phyloP scores from a whole-genome alignment of 2,113 vertebrate genomes.

The Neoarius graeffei region DNA sequence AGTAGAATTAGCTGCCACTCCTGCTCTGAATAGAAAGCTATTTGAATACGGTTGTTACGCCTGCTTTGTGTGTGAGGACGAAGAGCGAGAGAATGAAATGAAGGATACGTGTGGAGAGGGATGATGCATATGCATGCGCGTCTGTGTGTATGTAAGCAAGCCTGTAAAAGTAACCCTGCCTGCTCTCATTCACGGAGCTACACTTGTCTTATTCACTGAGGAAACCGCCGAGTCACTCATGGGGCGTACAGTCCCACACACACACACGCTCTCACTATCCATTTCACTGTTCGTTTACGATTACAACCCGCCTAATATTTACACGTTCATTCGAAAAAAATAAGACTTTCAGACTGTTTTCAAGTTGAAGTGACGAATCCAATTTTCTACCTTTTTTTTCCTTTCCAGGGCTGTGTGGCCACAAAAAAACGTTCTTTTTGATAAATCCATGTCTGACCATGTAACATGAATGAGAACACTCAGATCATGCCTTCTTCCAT shows the following conservation, averaged over 20 bases:
- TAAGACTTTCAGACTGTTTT: too few relatives aligned
- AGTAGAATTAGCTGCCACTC: constrained; percentile 43
- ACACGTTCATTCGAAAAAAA: background rate
- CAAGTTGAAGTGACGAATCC: too few relatives aligned
- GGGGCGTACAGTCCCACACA: background rate
- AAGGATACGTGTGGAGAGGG: constrained; percentile 27
- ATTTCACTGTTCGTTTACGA: background rate
- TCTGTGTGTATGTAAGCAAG: constrained; percentile 10
- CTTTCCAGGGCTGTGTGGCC: too few relatives aligned
- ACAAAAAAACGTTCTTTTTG: too few relatives aligned
- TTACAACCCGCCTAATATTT: background rate
- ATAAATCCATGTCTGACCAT: too few relatives aligned
- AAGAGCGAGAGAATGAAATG: background rate
- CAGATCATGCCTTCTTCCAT: too few relatives aligned
- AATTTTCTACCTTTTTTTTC: too few relatives aligned
- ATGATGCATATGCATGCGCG: constrained; percentile 1
- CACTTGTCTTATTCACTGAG: constrained; percentile 39
- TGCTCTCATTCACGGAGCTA: constrained; percentile 30
- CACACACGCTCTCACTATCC: background rate
- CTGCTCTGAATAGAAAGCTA: constrained; percentile 48
- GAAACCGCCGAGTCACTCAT: constrained; percentile 27
- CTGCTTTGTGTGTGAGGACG: constrained; percentile 13
- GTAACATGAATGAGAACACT: too few relatives aligned
- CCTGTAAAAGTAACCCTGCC: constrained; percentile 20
- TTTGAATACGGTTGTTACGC: constrained; percentile 40